These are phyloP conservation scores for Erethizon dorsatum DNA, from an alignment of 2,797 vertebrate species.

Conservation along the genomic window DNA sequence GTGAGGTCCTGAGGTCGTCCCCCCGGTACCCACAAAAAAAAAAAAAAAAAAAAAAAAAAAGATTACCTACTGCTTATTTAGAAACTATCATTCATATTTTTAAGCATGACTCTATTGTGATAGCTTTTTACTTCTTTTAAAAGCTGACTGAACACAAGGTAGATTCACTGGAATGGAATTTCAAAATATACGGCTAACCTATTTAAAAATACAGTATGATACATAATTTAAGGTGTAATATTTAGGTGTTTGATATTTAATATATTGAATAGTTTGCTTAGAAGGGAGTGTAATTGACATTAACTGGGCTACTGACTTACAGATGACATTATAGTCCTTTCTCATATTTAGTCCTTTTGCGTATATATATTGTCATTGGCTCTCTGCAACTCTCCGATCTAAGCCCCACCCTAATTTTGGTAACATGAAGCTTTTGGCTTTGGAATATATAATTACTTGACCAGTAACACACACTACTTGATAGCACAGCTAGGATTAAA, in stretches of 20 bases:
- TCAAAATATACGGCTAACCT: background rate
- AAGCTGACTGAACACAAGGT: background rate
- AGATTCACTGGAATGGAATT: conserved; percentile 12
- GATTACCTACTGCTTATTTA: conserved; percentile 9
- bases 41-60: too few relatives aligned
- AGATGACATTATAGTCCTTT: background rate
- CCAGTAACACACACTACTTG: background rate
- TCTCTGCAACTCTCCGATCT: background rate
- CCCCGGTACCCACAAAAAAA: too few relatives aligned
- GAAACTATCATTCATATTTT: background rate
- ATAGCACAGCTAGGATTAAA: background rate
- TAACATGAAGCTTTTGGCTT: background rate
- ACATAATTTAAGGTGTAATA: conserved; percentile 1
- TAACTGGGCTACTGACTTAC: background rate
- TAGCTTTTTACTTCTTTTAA: background rate
- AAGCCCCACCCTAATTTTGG: background rate
- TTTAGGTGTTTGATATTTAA: background rate
- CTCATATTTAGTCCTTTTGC: too few relatives aligned
- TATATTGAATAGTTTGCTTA: background rate
- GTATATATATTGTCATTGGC: background rate
- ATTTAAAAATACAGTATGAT: background rate
- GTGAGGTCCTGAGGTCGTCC: too few relatives aligned
- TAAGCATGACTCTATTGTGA: background rate
- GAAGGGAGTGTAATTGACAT: background rate
- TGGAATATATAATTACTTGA: background rate